phyloP scores from a whole-genome alignment of 2,113 vertebrate genomes.

The Leptobrachium leishanense region DNA sequence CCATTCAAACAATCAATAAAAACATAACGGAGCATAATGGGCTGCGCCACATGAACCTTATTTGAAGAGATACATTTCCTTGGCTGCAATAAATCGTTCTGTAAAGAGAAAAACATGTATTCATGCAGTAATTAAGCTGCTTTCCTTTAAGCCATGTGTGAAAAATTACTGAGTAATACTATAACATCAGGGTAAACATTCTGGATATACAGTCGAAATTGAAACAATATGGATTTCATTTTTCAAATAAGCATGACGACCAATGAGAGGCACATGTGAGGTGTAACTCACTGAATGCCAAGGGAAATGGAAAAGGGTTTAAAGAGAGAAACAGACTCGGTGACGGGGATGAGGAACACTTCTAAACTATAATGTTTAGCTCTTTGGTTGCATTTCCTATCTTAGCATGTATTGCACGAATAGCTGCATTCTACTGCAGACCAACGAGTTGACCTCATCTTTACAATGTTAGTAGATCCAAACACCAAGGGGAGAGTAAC shows the following conservation, averaged over 20 bases:
- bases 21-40: not conserved
- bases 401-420: no score
- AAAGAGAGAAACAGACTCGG: no score
- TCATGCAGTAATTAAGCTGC: constrained; percentile 33
- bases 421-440: no score
- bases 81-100: constrained; percentile 18
- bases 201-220: constrained; percentile 38
- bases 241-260: constrained; percentile 42
- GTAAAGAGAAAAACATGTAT: constrained; percentile 27
- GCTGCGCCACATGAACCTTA: not conserved
- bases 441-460: no score
- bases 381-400: no score
- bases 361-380: no score
- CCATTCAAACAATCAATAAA: no score
- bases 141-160: constrained; percentile 33
- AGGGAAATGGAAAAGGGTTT: not conserved
- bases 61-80: not conserved
- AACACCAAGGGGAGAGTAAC: no score
- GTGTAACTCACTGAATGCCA: not conserved
- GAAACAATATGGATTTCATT: constrained; percentile 49
- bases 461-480: no score
- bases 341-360: no score
- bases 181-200: constrained; percentile 45
- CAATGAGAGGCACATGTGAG: constrained; percentile 46
- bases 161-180: constrained; percentile 47